phyloP scores from a whole-genome alignment of 2,113 vertebrate species.

The Ceyx melanurus region DNA sequence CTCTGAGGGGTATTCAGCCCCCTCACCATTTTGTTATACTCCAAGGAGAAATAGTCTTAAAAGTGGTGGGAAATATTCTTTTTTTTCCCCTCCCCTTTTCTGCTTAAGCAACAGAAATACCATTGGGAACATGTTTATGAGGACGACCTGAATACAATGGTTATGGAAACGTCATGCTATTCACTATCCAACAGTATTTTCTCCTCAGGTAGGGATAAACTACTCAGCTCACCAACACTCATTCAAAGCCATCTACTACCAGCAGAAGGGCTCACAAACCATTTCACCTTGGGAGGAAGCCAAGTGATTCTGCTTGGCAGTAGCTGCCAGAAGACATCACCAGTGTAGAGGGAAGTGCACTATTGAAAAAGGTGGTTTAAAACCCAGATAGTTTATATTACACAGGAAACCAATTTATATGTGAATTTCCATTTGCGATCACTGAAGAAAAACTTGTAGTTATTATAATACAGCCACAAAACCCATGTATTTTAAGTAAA shows the following conservation, averaged over 20 bases:
- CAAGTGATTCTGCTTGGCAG: background rate
- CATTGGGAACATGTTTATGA: background rate
- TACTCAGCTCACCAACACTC: background rate
- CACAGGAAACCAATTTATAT: background rate
- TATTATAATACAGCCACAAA: background rate
- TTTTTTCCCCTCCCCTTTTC: background rate
- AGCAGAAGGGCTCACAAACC: background rate
- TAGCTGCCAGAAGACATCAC: background rate
- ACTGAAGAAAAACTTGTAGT: background rate
- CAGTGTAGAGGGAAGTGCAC: background rate
- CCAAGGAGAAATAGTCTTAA: background rate
- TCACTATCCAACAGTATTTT: accelerated
- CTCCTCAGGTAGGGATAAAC: background rate
- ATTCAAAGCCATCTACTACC: background rate
- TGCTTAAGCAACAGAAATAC: background rate
- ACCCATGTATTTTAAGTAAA: background rate
- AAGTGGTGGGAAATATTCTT: background rate
- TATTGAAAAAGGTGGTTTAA: background rate
- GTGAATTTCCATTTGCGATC: background rate
- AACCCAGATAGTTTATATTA: background rate
- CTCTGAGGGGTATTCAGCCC: background rate
- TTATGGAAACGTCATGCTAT: background rate
- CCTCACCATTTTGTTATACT: background rate
- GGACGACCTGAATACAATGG: background rate
- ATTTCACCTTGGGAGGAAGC: background rate